Evolutionary conservation across 1,140 invertebrate genomes (phyloP), one percentile per base, ranked within the genome.

Genomic region (Drosophila ironensis): DNA sequence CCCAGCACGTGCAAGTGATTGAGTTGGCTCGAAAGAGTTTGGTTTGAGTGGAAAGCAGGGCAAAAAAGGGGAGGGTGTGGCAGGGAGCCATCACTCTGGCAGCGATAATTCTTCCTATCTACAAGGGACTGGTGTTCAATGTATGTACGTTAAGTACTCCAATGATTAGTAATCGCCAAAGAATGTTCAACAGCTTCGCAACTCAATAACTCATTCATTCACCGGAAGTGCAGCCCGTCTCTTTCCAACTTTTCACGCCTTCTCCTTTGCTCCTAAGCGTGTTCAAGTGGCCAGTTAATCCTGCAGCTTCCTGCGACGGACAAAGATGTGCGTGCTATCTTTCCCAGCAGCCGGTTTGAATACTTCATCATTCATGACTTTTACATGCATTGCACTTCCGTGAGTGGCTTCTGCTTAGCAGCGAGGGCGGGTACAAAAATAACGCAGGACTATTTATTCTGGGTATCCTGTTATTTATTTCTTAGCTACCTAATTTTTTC

Each of bases 251-350:
- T 16, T 7, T 12, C 4, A 7, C 17, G 27, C 37, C 14, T 24
- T 33, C 35, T 16, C 19, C 3, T 25, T 30, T 14, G 0, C 41
- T 12, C 19, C 8, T 61, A 86, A 75, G 68, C 80, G 74, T 86
- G 80, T 86, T 86, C 61, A 80, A 86, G 80, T 86, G 71, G 73
- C 69, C 78, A 61, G 73, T 78, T 82, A 82, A 84, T 84, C 78
- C 78, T 67, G 53, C 40, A 52, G 57, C 74, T 86, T 86, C 69
- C 70, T 52, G 73, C 35, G 17, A 4, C 6, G 14, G 30, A 12
- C 17, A 35, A 64, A 37, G 16, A 51, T 22, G 9, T 27, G 27
- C 19, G 24, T 52, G 37, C 19, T 2, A 45, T 46, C 40, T 16
- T 38, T 45, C 17, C 25, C n/a, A 45, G 59, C 16, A 33, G 30